Percentiles rank a stretch among this genome's conserved stretches.
phyloP scores from a whole-genome alignment of 2,888 invertebrate species.

The Exephanes ischioxanthus region DNA sequence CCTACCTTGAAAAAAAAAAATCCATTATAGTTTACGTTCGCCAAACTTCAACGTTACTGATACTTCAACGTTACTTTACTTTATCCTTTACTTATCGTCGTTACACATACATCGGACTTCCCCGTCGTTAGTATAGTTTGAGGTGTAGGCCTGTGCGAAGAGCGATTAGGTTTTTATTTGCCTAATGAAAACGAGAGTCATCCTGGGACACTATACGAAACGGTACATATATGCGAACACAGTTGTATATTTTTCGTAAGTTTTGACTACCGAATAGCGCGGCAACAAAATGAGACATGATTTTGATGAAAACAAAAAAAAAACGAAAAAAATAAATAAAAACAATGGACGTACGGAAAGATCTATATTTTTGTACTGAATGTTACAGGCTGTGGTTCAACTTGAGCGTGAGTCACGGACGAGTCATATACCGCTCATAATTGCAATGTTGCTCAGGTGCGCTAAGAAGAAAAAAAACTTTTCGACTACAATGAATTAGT shows the following conservation, averaged over 20 bases:
- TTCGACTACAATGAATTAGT: conserved; percentile 41
- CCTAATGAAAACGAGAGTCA: conserved; percentile 23
- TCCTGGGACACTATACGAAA: conserved; percentile 44
- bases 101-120: conserved; percentile 76
- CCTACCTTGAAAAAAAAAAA: conserved; percentile 78
- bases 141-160: conserved; percentile 78
- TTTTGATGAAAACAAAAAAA: conserved; percentile 11
- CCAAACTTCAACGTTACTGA: conserved; percentile 82
- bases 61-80: conserved; percentile 81
- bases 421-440: conserved; percentile 37
- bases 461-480: conserved; percentile 18
- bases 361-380: conserved; percentile 67
- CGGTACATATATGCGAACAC: conserved; percentile 24
- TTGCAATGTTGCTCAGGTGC: conserved; percentile 11
- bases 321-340: neutral
- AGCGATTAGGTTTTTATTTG: conserved; percentile 70
- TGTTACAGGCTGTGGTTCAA: conserved; percentile 57
- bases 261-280: conserved; percentile 41
- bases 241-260: conserved; percentile 55
- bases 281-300: conserved; percentile 38
- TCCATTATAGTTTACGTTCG: conserved; percentile 82
- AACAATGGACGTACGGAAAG: conserved; percentile 54
- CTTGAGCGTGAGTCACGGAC: conserved; percentile 48
- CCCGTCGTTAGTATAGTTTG: conserved; percentile 69
- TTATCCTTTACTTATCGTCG: conserved; percentile 75